Evolutionary conservation across 2,113 vertebrate genomes (phyloP).

Genomic region (Etheostoma spectabile): DNA sequence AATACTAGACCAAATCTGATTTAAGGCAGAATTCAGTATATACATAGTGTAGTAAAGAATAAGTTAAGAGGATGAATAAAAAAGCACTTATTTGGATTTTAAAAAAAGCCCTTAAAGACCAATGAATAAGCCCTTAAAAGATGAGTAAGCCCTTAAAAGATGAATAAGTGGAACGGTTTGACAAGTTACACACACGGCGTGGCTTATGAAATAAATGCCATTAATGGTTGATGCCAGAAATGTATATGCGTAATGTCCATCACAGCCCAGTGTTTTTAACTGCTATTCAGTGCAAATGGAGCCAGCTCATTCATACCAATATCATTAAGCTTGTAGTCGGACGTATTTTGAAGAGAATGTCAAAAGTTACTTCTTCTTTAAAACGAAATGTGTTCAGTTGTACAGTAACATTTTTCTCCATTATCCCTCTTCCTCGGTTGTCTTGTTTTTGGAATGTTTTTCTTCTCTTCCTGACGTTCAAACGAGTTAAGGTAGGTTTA

Average conservation of each 20-base stretch:
- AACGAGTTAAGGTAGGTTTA: neutral
- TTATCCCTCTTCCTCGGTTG: conserved; percentile 12
- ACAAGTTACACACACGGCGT: conserved; percentile 36
- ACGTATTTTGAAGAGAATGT: conserved; percentile 37
- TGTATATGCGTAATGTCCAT: conserved; percentile 41
- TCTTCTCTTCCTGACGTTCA: conserved; percentile 39
- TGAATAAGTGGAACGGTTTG: conserved; percentile 16
- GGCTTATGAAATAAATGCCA: conserved; percentile 31
- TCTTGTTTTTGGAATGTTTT: conserved; percentile 78
- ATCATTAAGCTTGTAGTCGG: conserved; percentile 54
- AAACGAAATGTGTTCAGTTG: conserved; percentile 46
- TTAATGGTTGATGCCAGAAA: conserved; percentile 27
- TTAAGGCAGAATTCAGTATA: conserved; percentile 72
- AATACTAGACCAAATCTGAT: conserved; percentile 48
- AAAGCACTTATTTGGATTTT: conserved; percentile 13
- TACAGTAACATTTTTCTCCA: conserved; percentile 56
- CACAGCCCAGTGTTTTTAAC: conserved; percentile 65
- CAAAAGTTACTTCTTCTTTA: conserved; percentile 29
- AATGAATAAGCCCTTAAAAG: conserved; percentile 29
- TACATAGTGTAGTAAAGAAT: conserved; percentile 54
- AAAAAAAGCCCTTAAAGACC: conserved; percentile 31
- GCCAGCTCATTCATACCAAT: conserved; percentile 41
- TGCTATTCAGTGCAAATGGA: conserved; percentile 78
- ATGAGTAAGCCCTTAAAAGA: conserved; percentile 36
- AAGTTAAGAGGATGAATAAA: conserved; percentile 53